These are phyloP conservation scores for Vimba vimba DNA, from an alignment of 2,113 vertebrate species.

Conservation along the genomic window DNA sequence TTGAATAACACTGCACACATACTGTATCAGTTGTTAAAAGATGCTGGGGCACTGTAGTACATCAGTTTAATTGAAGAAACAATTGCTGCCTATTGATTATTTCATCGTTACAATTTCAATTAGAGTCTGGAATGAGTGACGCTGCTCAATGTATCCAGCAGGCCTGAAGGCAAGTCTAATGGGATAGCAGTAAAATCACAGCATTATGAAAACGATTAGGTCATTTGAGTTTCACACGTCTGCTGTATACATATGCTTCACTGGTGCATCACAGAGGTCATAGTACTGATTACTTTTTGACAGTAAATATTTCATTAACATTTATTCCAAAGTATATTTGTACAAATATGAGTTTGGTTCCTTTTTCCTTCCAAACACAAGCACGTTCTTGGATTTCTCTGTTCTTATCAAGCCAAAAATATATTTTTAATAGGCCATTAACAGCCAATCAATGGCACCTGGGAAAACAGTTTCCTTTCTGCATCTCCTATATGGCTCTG, in stretches of 20 bases:
- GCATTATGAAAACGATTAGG: constrained; percentile 10
- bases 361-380: neutral
- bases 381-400: neutral
- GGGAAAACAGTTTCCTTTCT: neutral
- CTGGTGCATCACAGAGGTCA: neutral
- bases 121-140: constrained; percentile 36
- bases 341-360: neutral
- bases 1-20: neutral
- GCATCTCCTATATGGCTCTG: neutral
- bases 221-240: neutral
- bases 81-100: constrained; percentile 36
- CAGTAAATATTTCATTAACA: neutral
- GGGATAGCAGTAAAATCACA: constrained; percentile 25
- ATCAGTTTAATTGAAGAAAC: constrained; percentile 41
- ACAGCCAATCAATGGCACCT: constrained; percentile 7
- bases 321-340: neutral
- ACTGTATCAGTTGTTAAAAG: neutral
- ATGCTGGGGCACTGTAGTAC: neutral
- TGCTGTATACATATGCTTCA: neutral
- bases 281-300: neutral
- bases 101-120: constrained; percentile 51
- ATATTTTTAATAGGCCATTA: too few species aligned
- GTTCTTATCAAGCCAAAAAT: neutral
- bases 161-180: constrained; percentile 37
- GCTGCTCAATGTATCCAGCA: constrained; percentile 35